Evolutionary conservation across 2,113 vertebrate species (phyloP).

Genomic region (Lates calcarifer): DNA sequence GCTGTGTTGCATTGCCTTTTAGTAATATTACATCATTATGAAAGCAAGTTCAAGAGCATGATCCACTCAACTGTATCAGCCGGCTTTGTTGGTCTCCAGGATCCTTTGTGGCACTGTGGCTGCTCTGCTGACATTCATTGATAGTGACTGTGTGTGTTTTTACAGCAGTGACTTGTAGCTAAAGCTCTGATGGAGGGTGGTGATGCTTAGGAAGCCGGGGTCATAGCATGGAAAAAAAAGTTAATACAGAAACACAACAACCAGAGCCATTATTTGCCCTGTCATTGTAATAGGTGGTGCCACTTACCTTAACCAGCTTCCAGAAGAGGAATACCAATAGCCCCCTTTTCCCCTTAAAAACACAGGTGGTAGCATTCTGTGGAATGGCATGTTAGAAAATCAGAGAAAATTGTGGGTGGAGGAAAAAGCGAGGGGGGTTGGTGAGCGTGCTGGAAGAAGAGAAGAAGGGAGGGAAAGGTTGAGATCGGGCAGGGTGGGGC

Average conservation of each 20-base stretch:
- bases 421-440: background rate
- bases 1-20: slow-evolving; percentile 70
- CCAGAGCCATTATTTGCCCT: slow-evolving; percentile 58
- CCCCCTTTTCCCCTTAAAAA: slow-evolving; percentile 40
- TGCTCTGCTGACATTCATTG: slow-evolving; percentile 62
- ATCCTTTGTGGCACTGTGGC: slow-evolving; percentile 51
- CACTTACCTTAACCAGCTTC: slow-evolving; percentile 81
- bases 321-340: slow-evolving; percentile 58
- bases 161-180: slow-evolving; percentile 56
- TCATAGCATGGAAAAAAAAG: slow-evolving; percentile 50
- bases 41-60: slow-evolving; percentile 63
- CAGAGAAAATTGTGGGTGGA: slow-evolving; percentile 60
- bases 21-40: slow-evolving; percentile 71
- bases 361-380: slow-evolving; percentile 75
- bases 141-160: slow-evolving; percentile 63
- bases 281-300: slow-evolving; percentile 68
- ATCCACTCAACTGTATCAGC: slow-evolving; percentile 49
- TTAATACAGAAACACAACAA: slow-evolving; percentile 61
- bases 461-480: slow-evolving; percentile 48
- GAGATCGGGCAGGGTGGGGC: slow-evolving; percentile 61
- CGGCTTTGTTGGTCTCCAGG: slow-evolving; percentile 59
- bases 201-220: slow-evolving; percentile 47
- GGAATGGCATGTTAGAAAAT: slow-evolving; percentile 64
- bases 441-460: slow-evolving; percentile 30
- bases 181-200: slow-evolving; percentile 39